Evolutionary conservation across 2,113 vertebrate genomes (phyloP).

Genomic region (Indri indri): DNA sequence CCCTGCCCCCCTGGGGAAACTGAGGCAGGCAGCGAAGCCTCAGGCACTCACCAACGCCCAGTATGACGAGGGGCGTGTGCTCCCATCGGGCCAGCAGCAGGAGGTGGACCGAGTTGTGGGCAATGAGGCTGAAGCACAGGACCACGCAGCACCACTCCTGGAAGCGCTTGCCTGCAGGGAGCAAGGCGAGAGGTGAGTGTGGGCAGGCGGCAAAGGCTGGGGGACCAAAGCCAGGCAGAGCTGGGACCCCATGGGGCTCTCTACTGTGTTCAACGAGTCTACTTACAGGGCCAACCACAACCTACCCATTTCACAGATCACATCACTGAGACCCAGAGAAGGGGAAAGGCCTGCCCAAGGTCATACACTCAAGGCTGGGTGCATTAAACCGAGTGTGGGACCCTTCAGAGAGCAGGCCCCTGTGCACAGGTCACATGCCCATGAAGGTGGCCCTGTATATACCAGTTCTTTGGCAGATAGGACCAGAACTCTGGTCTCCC

Average conservation of each 20-base stretch:
- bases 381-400: not conserved
- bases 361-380: not conserved
- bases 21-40: not conserved
- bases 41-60: slow-evolving; percentile 89
- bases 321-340: not conserved
- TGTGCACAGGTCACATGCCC: not conserved
- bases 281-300: accelerated
- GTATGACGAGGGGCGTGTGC: slow-evolving; percentile 88
- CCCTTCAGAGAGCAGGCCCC: no score
- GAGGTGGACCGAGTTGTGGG: slow-evolving; percentile 93
- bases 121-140: slow-evolving; percentile 95
- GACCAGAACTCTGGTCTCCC: not conserved
- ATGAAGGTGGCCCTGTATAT: not conserved
- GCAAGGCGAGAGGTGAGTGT: not conserved
- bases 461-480: not conserved
- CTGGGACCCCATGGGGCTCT: not conserved
- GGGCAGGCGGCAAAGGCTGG: accelerated
- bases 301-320: not conserved
- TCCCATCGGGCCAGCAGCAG: slow-evolving; percentile 92
- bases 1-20: not conserved
- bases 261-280: accelerated
- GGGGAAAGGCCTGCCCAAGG: not conserved
- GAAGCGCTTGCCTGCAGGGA: slow-evolving; percentile 91
- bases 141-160: slow-evolving; percentile 96
- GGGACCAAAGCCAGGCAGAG: not conserved